Percentiles rank a stretch among this genome's conserved stretches.
These are phyloP conservation scores for Oryzias curvinotus DNA, from an alignment of 2,113 vertebrate species.

Conservation along the genomic window DNA sequence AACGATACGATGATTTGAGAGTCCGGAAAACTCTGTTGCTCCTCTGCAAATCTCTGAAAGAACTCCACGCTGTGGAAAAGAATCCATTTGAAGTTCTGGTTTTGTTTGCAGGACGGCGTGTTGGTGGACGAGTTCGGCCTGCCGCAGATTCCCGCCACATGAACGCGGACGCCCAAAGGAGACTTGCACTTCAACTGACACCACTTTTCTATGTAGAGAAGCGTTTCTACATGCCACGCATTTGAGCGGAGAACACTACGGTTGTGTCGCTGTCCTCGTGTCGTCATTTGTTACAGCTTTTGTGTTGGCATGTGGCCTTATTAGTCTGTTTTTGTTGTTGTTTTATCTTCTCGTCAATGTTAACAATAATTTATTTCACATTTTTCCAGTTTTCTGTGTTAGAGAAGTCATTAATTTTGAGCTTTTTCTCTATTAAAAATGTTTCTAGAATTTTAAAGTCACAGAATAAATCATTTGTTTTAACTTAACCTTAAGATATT, in stretches of 20 bases:
- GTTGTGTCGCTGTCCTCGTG: constrained; percentile 38
- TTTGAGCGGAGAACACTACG: constrained; percentile 48
- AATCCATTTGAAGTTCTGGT: too few relatives aligned
- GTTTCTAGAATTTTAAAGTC: constrained; percentile 41
- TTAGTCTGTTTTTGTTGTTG: constrained; percentile 23
- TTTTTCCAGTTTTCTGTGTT: constrained; percentile 31
- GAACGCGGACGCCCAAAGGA: constrained; percentile 52
- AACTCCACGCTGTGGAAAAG: too few relatives aligned
- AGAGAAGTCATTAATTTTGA: not conserved
- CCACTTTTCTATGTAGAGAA: constrained; percentile 71
- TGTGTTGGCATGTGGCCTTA: constrained; percentile 63
- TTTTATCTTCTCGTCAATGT: constrained; percentile 14
- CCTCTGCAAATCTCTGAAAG: too few relatives aligned
- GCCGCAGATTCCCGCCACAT: constrained; percentile 95
- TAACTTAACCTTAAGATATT: constrained; percentile 28
- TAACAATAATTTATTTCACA: constrained; percentile 37
- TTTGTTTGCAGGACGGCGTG: constrained; percentile 86
- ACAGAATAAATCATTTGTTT: constrained; percentile 66
- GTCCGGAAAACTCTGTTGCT: too few relatives aligned
- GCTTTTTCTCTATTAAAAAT: constrained; percentile 14
- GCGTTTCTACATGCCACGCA: constrained; percentile 61
- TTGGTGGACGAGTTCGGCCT: constrained; percentile 97
- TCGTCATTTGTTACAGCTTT: constrained; percentile 54
- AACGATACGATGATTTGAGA: too few relatives aligned
- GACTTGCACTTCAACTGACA: constrained; percentile 58